Base-by-base conservation (phyloP, 2,888 invertebrate species). In the Torymus tubicola region DNA sequence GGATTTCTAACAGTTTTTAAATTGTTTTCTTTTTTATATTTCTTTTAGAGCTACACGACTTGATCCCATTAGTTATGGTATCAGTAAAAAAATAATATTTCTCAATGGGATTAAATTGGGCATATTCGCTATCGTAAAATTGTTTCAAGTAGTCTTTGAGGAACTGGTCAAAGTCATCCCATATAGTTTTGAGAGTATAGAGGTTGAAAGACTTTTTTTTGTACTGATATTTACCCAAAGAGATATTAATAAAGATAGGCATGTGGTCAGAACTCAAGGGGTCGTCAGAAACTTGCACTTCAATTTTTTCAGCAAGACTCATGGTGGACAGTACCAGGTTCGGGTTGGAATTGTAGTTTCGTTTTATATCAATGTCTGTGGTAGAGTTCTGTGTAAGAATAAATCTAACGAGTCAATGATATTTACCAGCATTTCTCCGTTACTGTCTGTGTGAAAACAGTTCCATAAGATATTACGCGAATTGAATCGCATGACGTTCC, bases 61-160 rank as follows among this genome's bases (percentile, higher is more conserved):
- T 14, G 12, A 82, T 64, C 1, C 58, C 68, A 5, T 65, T 16
- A n/a, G 52, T 72, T 2, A 82, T 55, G 1, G 21, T n/a, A 12
- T 77, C 63, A 13, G 70, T 69, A 50, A 81, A 80, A 55, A 42
- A 74, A 1, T 65, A 55, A 60, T 83, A 81, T 68, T 83, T 82
- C 53, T 73, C 75, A 10, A 50, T n/a, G 2, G 82, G 65, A 14
- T 1, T 42, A 0, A 50, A 1, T n/a, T 60, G 16, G 0, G 50
- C 50, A 60, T 71, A 71, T 18, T 58, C 12, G 3, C 1, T 50
- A 2, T 13, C 5, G 2, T 31, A 70, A 58, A 70, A 58, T 42
- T 70, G n/a, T n/a, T 0, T 31, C 12, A 58, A 18, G 11, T 31
- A 55, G 50, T 69, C 18, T 69, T 69, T 16, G n/a, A 69, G 31